A percentile compares a stretch with the other conserved stretches of the same genome.
Evolutionary conservation across 2,797 vertebrate species (phyloP).

Genomic region (Mormyrops attenuatus): DNA sequence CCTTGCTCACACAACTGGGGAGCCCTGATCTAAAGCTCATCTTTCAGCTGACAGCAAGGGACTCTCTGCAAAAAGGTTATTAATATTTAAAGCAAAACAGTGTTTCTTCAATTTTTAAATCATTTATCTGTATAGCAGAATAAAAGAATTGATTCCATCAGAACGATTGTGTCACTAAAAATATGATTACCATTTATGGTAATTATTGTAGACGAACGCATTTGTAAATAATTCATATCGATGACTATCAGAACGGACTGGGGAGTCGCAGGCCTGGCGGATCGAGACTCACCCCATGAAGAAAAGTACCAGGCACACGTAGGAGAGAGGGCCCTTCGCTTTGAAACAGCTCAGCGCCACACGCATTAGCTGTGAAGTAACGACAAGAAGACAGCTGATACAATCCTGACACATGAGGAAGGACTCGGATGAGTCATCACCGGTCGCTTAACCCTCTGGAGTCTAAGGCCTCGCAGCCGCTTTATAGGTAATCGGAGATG

Average conservation of each 20-base stretch:
- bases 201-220: not conserved
- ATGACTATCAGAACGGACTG: not conserved
- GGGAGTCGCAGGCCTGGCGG: not conserved
- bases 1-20: not conserved
- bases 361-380: conserved; percentile 79
- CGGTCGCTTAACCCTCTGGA: not conserved
- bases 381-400: not conserved
- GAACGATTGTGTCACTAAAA: not conserved
- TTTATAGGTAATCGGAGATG: not conserved
- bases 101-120: not conserved
- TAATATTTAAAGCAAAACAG: not conserved
- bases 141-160: not conserved
- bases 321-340: conserved; percentile 87
- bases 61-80: not conserved
- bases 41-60: not conserved
- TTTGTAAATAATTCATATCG: not conserved
- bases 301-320: conserved; percentile 82
- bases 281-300: conserved; percentile 83
- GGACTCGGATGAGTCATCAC: not conserved
- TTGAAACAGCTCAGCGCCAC: conserved; percentile 92
- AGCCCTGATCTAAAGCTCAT: not conserved
- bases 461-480: not conserved
- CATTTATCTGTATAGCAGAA: not conserved
- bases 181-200: not conserved
- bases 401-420: not conserved